phyloP scores from a whole-genome alignment of 2,113 vertebrate genomes.

The Arizona elegans region DNA sequence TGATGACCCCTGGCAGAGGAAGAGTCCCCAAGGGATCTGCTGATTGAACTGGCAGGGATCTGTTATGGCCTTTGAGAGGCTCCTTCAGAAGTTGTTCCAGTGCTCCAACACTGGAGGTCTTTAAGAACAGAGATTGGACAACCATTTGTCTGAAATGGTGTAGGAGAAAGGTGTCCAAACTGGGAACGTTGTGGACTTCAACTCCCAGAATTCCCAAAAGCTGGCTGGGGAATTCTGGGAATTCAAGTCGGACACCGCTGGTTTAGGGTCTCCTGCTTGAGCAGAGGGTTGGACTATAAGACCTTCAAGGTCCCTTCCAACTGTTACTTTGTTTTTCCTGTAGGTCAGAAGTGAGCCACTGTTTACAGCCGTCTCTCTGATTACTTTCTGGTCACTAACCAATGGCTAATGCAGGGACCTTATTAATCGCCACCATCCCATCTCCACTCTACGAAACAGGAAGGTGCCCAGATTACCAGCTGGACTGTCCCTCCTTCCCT shows the following conservation, averaged over 20 bases:
- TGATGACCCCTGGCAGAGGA: background rate
- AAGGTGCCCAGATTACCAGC: rapidly evolving
- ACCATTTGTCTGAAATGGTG: background rate
- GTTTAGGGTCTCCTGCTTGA: background rate
- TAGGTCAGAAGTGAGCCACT: background rate
- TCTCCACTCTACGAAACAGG: background rate
- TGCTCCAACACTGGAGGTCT: background rate
- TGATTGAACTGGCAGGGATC: background rate
- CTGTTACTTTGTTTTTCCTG: background rate
- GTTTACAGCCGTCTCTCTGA: background rate
- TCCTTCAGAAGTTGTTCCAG: background rate
- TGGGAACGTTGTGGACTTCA: background rate
- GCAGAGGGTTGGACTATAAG: background rate
- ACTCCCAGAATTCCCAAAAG: background rate
- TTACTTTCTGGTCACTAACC: background rate
- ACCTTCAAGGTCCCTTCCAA: background rate
- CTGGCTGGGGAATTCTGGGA: background rate
- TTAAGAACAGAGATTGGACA: background rate
- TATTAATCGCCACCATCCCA: background rate
- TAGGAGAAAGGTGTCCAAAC: background rate
- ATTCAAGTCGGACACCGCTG: background rate
- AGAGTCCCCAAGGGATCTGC: background rate
- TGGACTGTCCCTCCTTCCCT: background rate
- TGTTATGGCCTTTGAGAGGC: background rate
- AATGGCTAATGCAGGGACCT: background rate